A percentile compares a stretch with the other conserved stretches of the same genome.
Evolutionary conservation across 2,888 invertebrate species (phyloP).

Genomic region (Hyalella azteca): DNA sequence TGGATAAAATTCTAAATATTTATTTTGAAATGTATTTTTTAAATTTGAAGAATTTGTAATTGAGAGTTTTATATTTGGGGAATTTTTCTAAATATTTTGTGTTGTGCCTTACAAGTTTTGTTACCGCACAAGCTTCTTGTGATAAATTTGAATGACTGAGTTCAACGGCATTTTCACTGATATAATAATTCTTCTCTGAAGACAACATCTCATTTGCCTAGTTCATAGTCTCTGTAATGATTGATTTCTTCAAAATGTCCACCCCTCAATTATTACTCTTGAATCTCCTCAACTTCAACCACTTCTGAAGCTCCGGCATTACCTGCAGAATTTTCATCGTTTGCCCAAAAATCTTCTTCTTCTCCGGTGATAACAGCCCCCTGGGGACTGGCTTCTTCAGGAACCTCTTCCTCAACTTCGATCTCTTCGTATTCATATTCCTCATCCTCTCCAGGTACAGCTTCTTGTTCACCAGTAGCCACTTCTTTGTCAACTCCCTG

Average conservation of each 20-base stretch:
- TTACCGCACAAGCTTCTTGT: not conserved
- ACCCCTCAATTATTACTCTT: not conserved
- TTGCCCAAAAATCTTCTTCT: not conserved
- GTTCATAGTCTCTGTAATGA: not conserved
- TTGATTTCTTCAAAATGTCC: too few relatives aligned
- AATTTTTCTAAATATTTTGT: too few relatives aligned
- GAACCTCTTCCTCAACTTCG: not conserved
- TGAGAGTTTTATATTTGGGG: too few relatives aligned
- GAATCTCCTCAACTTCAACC: conserved; percentile 2
- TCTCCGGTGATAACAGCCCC: not conserved
- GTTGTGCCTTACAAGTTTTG: not conserved
- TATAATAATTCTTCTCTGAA: not conserved
- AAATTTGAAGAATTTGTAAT: too few relatives aligned
- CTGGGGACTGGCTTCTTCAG: not conserved
- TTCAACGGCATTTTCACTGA: too few relatives aligned
- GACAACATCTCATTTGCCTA: not conserved
- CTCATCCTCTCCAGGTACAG: not conserved
- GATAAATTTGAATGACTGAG: not conserved
- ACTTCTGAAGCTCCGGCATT: not conserved
- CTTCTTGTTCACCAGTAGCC: not conserved
- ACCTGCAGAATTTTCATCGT: not conserved
- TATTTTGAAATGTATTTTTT: too few relatives aligned
- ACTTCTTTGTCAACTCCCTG: too few relatives aligned
- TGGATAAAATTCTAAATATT: too few relatives aligned
- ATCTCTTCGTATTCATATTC: not conserved